phyloP scores from a whole-genome alignment of 2,797 vertebrate species.

The Psittacula echo region DNA sequence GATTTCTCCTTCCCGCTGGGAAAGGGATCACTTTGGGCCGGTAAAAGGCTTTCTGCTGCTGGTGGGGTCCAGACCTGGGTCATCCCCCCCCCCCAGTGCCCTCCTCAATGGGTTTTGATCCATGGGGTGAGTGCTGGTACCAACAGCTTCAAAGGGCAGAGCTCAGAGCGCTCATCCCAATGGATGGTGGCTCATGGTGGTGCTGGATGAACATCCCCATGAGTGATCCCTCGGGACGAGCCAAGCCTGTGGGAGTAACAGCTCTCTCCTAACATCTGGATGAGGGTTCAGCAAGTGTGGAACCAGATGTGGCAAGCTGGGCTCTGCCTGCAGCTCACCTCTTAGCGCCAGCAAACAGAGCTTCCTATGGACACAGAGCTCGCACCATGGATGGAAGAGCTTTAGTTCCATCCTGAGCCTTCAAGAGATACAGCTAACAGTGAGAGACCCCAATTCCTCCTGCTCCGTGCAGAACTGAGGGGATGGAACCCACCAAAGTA shows the following conservation, averaged over 20 bases:
- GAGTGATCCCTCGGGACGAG: not conserved
- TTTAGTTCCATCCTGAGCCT: not conserved
- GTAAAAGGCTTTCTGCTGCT: not conserved
- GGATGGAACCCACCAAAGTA: not conserved
- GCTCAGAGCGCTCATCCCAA: accelerated
- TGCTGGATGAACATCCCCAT: not conserved
- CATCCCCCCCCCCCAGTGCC: accelerated
- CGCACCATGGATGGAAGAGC: not conserved
- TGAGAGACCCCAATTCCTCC: not conserved
- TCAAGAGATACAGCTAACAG: not conserved
- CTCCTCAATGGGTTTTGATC: not conserved
- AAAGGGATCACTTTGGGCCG: constrained; percentile 34
- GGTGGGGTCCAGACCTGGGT: not conserved
- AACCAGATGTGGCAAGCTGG: not conserved
- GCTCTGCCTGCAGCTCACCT: not conserved
- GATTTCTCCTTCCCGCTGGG: not conserved
- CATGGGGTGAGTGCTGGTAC: accelerated
- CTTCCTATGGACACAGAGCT: not conserved
- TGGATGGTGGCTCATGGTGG: not conserved
- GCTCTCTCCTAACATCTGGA: not conserved
- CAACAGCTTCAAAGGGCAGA: not conserved
- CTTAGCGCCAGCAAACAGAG: accelerated
- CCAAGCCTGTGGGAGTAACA: not conserved
- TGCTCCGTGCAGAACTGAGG: not conserved
- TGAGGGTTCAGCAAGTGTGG: not conserved